Conservation (phyloP, 1,140 invertebrate species). For the Cephus cinctus region DNA sequence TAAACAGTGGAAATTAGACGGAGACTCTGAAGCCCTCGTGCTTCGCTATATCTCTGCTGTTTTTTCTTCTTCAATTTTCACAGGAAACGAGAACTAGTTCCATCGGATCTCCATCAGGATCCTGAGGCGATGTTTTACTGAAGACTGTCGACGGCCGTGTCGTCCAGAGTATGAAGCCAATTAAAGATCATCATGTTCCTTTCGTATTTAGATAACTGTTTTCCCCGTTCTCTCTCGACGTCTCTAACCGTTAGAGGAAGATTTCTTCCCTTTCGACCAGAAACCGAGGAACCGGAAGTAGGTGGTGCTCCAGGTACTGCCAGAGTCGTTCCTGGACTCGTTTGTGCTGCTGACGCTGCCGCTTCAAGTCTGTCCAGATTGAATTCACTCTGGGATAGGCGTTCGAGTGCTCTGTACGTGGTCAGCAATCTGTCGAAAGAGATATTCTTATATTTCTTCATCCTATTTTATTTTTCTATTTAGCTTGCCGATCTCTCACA, state of each 20-base stretch:
- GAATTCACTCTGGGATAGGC: slow-evolving; percentile 80
- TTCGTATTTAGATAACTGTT: slow-evolving; percentile 83
- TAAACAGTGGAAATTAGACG: too few species aligned
- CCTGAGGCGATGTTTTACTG: too few species aligned
- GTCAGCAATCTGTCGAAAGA: slow-evolving; percentile 66
- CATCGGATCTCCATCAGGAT: too few species aligned
- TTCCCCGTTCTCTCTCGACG: slow-evolving; percentile 77
- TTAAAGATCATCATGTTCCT: slow-evolving; percentile 92
- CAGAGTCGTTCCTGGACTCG: slow-evolving; percentile 52
- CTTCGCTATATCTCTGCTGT: too few species aligned
- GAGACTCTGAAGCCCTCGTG: too few species aligned
- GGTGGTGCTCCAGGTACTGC: slow-evolving; percentile 57
- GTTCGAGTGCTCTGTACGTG: slow-evolving; percentile 78
- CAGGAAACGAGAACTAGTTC: background rate
- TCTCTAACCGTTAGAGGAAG: slow-evolving; percentile 72
- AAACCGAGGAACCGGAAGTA: slow-evolving; percentile 14
- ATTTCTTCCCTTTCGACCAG: slow-evolving; percentile 50
- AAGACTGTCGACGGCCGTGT: slow-evolving; percentile 59
- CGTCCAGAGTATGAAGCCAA: slow-evolving; percentile 84
- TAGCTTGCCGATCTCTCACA: too few species aligned
- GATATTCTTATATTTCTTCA: background rate
- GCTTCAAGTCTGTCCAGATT: slow-evolving; percentile 74
- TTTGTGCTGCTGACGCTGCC: slow-evolving; percentile 51
- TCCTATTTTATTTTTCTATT: background rate
- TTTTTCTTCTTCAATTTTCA: background rate